A percentile compares a stretch with the other conserved stretches of the same genome.
Evolutionary conservation across 2,113 vertebrate species (phyloP).

Genomic region (Mola mola): DNA sequence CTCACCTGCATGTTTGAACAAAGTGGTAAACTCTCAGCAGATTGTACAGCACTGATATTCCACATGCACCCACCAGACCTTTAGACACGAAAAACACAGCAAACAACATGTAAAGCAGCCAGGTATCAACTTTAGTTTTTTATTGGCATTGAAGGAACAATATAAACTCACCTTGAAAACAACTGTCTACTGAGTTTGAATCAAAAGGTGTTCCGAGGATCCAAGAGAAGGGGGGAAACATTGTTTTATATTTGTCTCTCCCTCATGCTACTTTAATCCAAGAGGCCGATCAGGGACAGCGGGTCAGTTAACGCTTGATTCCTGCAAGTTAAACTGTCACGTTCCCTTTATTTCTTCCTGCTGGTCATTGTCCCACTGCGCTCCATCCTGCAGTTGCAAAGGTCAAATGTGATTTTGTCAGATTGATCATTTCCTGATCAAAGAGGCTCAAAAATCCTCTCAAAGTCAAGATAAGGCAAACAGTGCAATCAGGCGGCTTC

Average conservation of each 20-base stretch:
- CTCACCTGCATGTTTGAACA: constrained; percentile 85
- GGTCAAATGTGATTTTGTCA: constrained; percentile 42
- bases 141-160: not conserved
- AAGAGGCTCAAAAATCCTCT: constrained; percentile 8
- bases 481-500: not conserved
- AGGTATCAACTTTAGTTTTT: too few relatives aligned
- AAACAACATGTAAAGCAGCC: not conserved
- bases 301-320: constrained; percentile 4
- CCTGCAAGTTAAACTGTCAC: constrained; percentile 11
- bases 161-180: constrained; percentile 84
- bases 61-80: constrained; percentile 88
- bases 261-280: constrained; percentile 7
- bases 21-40: constrained; percentile 86
- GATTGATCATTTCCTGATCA: constrained; percentile 42
- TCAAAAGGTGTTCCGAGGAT: constrained; percentile 64
- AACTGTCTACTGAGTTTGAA: constrained; percentile 73
- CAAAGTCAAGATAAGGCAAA: not conserved
- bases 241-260: constrained; percentile 29
- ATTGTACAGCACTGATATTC: constrained; percentile 83
- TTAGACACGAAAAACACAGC: constrained; percentile 3
- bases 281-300: not conserved
- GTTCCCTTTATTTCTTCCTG: not conserved
- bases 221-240: constrained; percentile 75
- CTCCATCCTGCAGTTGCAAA: constrained; percentile 43
- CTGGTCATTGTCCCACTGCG: constrained; percentile 15